Conservation (phyloP, 2,888 invertebrate genomes). For the Aleiodes leptofemur region DNA sequence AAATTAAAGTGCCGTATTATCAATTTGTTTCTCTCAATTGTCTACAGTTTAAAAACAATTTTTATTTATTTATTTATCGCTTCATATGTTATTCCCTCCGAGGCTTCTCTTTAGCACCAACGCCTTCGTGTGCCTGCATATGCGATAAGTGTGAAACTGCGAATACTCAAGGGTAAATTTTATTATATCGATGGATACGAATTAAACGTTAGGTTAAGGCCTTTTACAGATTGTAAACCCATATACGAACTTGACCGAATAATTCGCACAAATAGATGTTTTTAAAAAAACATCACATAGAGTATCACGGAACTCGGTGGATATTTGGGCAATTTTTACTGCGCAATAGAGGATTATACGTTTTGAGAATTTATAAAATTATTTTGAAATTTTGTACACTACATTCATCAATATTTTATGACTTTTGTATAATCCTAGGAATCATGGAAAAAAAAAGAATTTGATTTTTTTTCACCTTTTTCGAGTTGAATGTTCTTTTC, state of each 20-base stretch:
- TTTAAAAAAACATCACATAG: not conserved
- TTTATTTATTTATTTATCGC: conserved; percentile 9
- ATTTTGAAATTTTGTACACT: not conserved
- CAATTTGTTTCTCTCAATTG: not conserved
- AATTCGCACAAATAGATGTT: conserved; percentile 12
- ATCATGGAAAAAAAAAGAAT: not conserved
- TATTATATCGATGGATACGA: conserved; percentile 10
- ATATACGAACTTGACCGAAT: conserved; percentile 24
- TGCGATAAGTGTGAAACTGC: not conserved
- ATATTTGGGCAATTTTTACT: not conserved
- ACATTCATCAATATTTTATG: not conserved
- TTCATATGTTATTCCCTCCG: conserved; percentile 24
- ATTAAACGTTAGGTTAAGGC: conserved; percentile 14
- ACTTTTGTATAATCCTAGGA: not conserved
- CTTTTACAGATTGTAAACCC: conserved; percentile 12
- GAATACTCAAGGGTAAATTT: conserved; percentile 20
- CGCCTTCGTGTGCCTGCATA: conserved; percentile 24
- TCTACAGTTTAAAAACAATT: conserved; percentile 2
- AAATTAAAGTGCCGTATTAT: not conserved
- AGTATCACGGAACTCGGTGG: not conserved
- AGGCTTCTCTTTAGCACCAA: conserved; percentile 13
- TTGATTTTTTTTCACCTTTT: too few species aligned
- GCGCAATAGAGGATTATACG: not conserved
- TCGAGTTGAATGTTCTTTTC: too few species aligned
- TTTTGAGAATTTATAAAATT: not conserved